Conservation (phyloP, 2,888 invertebrate species). For the Criorhina ranunculi region DNA sequence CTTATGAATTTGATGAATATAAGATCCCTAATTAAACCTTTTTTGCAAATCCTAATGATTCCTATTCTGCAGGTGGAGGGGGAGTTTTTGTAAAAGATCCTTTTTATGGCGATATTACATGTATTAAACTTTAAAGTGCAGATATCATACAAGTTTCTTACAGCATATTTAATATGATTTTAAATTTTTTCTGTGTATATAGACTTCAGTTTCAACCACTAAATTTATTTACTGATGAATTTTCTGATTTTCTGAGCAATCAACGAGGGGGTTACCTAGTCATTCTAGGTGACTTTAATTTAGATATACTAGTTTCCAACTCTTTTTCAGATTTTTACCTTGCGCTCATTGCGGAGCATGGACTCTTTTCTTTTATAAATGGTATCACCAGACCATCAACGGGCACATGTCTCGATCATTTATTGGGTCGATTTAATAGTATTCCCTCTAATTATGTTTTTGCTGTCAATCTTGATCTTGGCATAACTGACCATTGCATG, state of each 20-base stretch:
- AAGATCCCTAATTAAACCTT: background rate
- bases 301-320: background rate
- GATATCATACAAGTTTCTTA: background rate
- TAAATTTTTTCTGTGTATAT: conserved; percentile 1
- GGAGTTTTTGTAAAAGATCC: conserved; percentile 1
- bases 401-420: conserved; percentile 13
- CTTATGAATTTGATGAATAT: no score
- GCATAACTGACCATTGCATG: conserved; percentile 12
- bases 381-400: conserved; percentile 1
- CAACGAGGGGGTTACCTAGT: background rate
- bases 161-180: background rate
- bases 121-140: background rate
- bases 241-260: background rate
- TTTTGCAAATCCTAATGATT: no score
- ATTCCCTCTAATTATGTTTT: background rate
- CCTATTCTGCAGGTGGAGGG: background rate
- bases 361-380: background rate
- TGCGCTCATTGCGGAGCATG: background rate
- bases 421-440: background rate
- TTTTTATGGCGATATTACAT: background rate
- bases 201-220: background rate
- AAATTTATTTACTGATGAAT: background rate
- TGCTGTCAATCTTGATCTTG: background rate
- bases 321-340: background rate
- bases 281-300: background rate